These are phyloP conservation scores for Meriones unguiculatus DNA, from an alignment of 2,113 vertebrate species.

Conservation along the genomic window DNA sequence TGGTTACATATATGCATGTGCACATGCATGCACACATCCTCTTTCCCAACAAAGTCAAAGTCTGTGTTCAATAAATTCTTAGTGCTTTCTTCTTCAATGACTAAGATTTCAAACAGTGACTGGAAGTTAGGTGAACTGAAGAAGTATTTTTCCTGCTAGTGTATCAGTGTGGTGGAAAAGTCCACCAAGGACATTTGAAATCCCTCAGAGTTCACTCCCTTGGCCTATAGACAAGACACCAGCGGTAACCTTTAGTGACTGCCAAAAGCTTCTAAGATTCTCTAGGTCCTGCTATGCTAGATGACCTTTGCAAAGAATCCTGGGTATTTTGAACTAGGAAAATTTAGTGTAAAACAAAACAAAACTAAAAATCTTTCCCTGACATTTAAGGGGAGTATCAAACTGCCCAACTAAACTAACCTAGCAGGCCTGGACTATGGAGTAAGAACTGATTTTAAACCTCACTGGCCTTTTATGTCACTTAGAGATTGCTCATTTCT, in stretches of 20 bases:
- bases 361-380: conserved; percentile 69
- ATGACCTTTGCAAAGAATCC: conserved; percentile 82
- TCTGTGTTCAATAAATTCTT: conserved; percentile 14
- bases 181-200: conserved; percentile 79
- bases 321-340: conserved; percentile 79
- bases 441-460: conserved; percentile 64
- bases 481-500: not conserved
- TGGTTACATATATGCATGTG: not conserved
- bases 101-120: conserved; percentile 29
- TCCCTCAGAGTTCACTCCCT: conserved; percentile 76
- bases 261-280: conserved; percentile 80
- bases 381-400: conserved; percentile 73
- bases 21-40: not conserved
- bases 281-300: conserved; percentile 76
- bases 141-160: conserved; percentile 56
- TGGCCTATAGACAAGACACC: conserved; percentile 83
- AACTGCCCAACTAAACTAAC: conserved; percentile 61
- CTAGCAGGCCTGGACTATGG: conserved; percentile 24
- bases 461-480: not conserved
- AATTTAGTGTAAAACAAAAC: conserved; percentile 74
- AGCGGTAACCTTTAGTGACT: conserved; percentile 79
- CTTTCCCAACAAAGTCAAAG: conserved; percentile 29
- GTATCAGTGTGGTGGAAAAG: conserved; percentile 68
- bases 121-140: conserved; percentile 46
- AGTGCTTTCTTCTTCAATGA: conserved; percentile 30